These are phyloP conservation scores for Myotis findleyi DNA, from an alignment of 2,797 vertebrate genomes.

Conservation along the genomic window DNA sequence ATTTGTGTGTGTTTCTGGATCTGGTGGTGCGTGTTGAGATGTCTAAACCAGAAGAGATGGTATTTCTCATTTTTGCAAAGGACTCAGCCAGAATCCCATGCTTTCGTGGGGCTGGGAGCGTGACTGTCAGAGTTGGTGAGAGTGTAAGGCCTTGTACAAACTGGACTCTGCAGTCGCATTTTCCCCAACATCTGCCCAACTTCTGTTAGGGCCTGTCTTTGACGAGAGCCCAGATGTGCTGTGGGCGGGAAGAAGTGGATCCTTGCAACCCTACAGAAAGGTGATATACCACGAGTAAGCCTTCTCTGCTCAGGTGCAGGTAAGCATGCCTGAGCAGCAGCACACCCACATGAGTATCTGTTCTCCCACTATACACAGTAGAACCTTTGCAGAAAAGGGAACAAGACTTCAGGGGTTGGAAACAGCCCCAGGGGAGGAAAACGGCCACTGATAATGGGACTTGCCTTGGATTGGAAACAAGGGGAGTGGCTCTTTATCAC, in stretches of 20 bases:
- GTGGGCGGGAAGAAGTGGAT: background rate
- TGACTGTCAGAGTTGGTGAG: background rate
- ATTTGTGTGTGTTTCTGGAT: background rate
- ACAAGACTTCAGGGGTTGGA: background rate
- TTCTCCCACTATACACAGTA: background rate
- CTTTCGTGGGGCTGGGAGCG: background rate
- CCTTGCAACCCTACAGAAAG: background rate
- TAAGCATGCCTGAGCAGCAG: background rate
- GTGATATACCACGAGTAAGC: background rate
- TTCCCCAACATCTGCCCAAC: background rate
- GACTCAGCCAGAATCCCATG: background rate
- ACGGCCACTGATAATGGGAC: background rate
- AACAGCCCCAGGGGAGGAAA: background rate
- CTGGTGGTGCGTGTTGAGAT: no score
- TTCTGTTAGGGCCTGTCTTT: background rate
- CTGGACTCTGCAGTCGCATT: background rate
- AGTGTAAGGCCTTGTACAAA: background rate
- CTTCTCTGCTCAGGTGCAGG: background rate
- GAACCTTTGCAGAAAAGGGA: background rate
- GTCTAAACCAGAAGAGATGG: background rate
- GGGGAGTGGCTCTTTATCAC: background rate
- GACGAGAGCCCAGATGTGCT: background rate
- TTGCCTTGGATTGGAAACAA: background rate
- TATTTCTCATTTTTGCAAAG: background rate
- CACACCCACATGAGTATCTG: background rate